Evolutionary conservation across 2,888 invertebrate genomes (phyloP), one percentile per base, ranked within the genome.

Genomic region (Drosophila multiciliata): DNA sequence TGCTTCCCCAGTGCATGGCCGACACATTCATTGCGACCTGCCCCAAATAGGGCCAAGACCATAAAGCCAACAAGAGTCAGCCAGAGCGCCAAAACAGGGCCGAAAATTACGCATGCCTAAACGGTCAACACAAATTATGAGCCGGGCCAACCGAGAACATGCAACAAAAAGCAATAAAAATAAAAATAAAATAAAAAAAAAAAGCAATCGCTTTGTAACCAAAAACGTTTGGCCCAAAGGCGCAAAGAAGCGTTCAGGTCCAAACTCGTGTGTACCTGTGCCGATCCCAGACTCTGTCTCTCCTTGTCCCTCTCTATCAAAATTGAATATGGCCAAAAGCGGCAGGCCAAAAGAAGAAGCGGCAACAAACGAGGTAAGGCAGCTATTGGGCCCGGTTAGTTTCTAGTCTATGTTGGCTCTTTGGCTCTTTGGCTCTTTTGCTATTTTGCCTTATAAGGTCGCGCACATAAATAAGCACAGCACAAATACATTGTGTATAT

Each of bases 291-390:
- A 32, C 23, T 23, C 45, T 45, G 45, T 8, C 35, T 6, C 9
- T 1, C 36, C 32, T 15, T 38, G 17, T 17, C 53, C 23, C 58
- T 49, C 55, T 69, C 53, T 61, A 69, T 75, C 57, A 68, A 78
- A 87, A 83, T 86, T 80, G 85, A 84, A 84, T 83, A 83, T 89
- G 81, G 76, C 89, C 89, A 87, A 89, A 87, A 87, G 89, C 87
- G 73, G 83, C 73, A 61, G 63, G 58, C 42, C 23, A 42, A 42
- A 57, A 62, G 71, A n/a, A 55, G 55, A 17, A 45, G 23, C 45
- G 45, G 23, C 45, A 45, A 15, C 45, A 36, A 75, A 64, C 60
- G 67, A 49, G 52, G 67, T 66, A 58, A 9, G 59, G 67, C 76
- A 54, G 64, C 68, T 23, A 48, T 52, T 52, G 52, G 52, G 65